Evolutionary conservation across 2,888 invertebrate species (phyloP), one percentile per base, ranked within the genome.

Genomic region (Chrysolina haemoptera): DNA sequence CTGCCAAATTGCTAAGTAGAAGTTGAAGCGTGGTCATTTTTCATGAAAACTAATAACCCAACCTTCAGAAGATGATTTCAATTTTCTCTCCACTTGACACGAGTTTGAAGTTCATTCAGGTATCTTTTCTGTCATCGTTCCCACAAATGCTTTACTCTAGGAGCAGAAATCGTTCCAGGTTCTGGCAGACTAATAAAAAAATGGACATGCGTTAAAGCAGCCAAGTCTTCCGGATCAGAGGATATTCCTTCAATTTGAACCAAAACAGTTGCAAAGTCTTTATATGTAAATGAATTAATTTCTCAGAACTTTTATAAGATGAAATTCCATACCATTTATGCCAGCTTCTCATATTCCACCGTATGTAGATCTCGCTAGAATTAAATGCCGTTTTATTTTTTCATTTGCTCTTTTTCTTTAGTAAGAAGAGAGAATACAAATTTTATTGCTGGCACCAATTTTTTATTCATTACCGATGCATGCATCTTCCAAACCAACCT

Each of bases 1-100:
- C 55, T 55, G 20, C 55, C 55, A 55, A 55, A 11, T 55, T 55
- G 55, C 55, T 11, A 43, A 43, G 43, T 12, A 43, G 12, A 43
- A 43, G 43, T 8, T 43, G 43, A 8, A 43, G 43, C 10, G 4
- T 43, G 10, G 43, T 43, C 43, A 43, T 43, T 43, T 43, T 8
- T 43, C 43, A 43, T 43, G 1, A 14, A 43, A 43, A 43, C 43
- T 43, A 43, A 8, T 8, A 8, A 43, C 43, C 43, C 43, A 43
- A 43, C 14, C 14, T 43, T 43, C 4, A 43, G 14, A 14, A 43
- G 43, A 43, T 43, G 43, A 14, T 43, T 43, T 14, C 4, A 43
- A 27, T 43, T 43, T 43, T 43, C 14, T 43, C 14, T 43, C 43
- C 43, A 43, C 6, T 43, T 43, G 14, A 43, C 43, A 4, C 43